Percentiles rank a stretch among this genome's conserved stretches.
Conservation (phyloP, 2,888 invertebrate species). For the Pseudococcus jackbeardsleyi region DNA sequence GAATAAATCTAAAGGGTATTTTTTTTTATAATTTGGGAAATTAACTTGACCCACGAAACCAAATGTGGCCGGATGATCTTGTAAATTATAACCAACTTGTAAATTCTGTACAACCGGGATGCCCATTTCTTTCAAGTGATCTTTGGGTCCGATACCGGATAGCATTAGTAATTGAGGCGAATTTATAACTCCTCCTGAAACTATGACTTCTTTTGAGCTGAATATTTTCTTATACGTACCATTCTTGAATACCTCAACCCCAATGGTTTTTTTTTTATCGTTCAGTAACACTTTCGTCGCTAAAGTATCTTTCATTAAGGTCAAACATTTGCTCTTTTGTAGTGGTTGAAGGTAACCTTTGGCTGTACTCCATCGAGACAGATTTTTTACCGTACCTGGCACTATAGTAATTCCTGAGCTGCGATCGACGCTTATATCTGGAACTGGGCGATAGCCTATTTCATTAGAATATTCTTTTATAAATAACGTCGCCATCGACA, state of each 20-base stretch:
- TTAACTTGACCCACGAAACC: slow-evolving; percentile 67
- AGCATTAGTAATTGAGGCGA: slow-evolving; percentile 95
- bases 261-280: slow-evolving; percentile 69
- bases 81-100: slow-evolving; percentile 87
- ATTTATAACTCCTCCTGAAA: slow-evolving; percentile 92
- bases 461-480: not conserved
- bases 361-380: not conserved
- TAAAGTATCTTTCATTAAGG: not conserved
- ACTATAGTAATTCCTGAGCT: not conserved
- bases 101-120: slow-evolving; percentile 86
- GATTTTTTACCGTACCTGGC: not conserved
- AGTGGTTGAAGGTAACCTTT: not conserved
- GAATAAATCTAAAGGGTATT: not conserved
- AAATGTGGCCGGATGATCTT: slow-evolving; percentile 87
- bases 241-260: slow-evolving; percentile 84
- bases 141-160: slow-evolving; percentile 84
- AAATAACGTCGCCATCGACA: not conserved
- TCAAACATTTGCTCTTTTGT: not conserved
- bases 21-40: not conserved
- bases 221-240: slow-evolving; percentile 80
- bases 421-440: not conserved
- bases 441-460: not conserved
- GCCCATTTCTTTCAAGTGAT: slow-evolving; percentile 78
- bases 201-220: slow-evolving; percentile 87
- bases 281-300: not conserved